Percentiles rank a stretch among this genome's conserved stretches.
These are phyloP conservation scores for Eulemur albifrons DNA, from an alignment of 2,797 vertebrate species.

Conservation along the genomic window DNA sequence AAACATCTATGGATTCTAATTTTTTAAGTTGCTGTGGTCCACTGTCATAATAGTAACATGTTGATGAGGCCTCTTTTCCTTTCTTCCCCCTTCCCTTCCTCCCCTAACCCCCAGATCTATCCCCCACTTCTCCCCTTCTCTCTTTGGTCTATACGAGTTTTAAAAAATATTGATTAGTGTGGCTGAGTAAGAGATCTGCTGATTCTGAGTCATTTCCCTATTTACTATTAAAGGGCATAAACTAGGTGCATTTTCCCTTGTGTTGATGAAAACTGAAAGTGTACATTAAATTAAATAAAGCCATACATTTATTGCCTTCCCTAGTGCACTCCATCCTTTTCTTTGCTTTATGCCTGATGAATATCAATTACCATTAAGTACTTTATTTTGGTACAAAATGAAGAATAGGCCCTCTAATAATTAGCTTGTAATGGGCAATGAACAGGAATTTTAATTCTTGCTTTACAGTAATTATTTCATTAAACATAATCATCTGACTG, in stretches of 20 bases:
- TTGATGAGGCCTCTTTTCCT: background rate
- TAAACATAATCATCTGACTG: constrained; percentile 35
- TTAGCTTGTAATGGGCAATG: background rate
- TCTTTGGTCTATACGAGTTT: background rate
- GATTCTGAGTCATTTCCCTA: background rate
- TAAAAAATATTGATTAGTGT: background rate
- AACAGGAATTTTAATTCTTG: constrained; percentile 23
- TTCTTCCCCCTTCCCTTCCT: background rate
- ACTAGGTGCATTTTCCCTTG: background rate
- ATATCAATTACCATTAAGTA: background rate
- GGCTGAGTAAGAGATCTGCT: background rate
- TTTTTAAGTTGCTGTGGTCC: background rate
- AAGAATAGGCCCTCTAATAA: constrained; percentile 24
- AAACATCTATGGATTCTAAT: background rate
- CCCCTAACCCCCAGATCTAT: background rate
- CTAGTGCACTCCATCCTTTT: background rate
- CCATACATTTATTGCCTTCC: background rate
- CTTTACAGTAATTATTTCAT: constrained; percentile 42
- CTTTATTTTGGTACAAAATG: background rate
- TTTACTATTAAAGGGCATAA: background rate
- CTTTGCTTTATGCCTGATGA: background rate
- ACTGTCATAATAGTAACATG: background rate
- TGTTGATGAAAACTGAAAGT: background rate
- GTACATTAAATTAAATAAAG: background rate
- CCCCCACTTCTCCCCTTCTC: background rate